Evolutionary conservation across 2,888 invertebrate genomes (phyloP).

Genomic region (Argyresthia albistria): DNA sequence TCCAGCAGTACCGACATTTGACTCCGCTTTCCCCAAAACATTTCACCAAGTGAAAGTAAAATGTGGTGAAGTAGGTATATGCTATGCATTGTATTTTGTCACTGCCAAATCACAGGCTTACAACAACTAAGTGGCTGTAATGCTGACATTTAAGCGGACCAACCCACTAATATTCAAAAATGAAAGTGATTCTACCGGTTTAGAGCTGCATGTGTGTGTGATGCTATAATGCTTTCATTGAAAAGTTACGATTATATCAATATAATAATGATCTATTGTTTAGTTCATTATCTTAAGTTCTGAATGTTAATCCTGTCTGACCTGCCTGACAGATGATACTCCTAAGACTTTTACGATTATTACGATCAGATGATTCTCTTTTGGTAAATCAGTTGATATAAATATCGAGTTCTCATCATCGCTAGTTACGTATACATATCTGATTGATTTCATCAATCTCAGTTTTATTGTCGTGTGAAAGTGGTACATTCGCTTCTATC

Average conservation of each 20-base stretch:
- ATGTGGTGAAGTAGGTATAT: slow-evolving; percentile 22
- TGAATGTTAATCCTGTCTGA: too few species aligned
- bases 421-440: too few species aligned
- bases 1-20: slow-evolving; percentile 11
- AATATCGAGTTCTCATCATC: too few species aligned
- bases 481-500: neutral
- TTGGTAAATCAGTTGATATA: too few species aligned
- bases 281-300: too few species aligned
- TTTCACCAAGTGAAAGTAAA: slow-evolving; percentile 60
- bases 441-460: too few species aligned
- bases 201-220: neutral
- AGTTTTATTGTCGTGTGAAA: slow-evolving; percentile 4
- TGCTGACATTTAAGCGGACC: slow-evolving; percentile 39
- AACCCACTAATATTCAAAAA: slow-evolving; percentile 45
- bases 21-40: slow-evolving; percentile 45
- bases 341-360: too few species aligned
- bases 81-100: slow-evolving; percentile 54
- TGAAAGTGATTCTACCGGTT: slow-evolving; percentile 29
- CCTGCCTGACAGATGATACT: too few species aligned
- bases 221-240: too few species aligned
- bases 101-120: slow-evolving; percentile 38
- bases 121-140: slow-evolving; percentile 43
- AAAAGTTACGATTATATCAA: too few species aligned
- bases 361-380: too few species aligned
- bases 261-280: too few species aligned